These are phyloP conservation scores for Theodoxus fluviatilis DNA, from an alignment of 2,888 invertebrate genomes.

Conservation along the genomic window DNA sequence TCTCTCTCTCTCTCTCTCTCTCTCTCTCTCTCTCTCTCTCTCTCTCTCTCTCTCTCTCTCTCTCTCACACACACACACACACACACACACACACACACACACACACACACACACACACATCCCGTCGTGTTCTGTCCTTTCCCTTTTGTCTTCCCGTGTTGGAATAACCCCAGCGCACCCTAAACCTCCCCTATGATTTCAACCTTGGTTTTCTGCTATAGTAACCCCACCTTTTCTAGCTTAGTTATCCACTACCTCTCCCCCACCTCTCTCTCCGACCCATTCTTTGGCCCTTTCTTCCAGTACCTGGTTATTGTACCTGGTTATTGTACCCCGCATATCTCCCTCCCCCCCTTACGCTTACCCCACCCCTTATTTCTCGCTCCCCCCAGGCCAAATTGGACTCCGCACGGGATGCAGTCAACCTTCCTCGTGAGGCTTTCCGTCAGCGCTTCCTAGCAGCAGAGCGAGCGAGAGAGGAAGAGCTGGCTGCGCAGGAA, in stretches of 20 bases:
- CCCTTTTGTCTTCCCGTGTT: too few relatives aligned
- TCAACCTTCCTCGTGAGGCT: conserved; percentile 61
- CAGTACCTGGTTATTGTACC: too few relatives aligned
- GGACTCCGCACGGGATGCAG: conserved; percentile 52
- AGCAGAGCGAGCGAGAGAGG: conserved; percentile 56
- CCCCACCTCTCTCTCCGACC: neutral
- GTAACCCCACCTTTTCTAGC: neutral
- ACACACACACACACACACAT: too few relatives aligned
- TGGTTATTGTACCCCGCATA: too few relatives aligned
- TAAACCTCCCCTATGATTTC: neutral
- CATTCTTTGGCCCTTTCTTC: conserved; percentile 19
- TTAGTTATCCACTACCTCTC: neutral
- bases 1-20: too few relatives aligned
- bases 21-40: too few relatives aligned
- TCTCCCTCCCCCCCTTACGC: too few relatives aligned
- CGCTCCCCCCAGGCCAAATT: conserved; percentile 53
- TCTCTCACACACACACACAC: too few relatives aligned
- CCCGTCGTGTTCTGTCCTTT: too few relatives aligned
- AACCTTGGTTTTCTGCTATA: neutral
- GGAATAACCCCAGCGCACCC: too few relatives aligned
- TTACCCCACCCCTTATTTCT: conserved; percentile 18
- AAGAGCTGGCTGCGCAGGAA: conserved; percentile 60
- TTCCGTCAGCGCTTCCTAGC: conserved; percentile 63
- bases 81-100: too few relatives aligned
- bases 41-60: too few relatives aligned